Conservation (phyloP, 2,797 vertebrate genomes). For the Pelodytes ibericus region DNA sequence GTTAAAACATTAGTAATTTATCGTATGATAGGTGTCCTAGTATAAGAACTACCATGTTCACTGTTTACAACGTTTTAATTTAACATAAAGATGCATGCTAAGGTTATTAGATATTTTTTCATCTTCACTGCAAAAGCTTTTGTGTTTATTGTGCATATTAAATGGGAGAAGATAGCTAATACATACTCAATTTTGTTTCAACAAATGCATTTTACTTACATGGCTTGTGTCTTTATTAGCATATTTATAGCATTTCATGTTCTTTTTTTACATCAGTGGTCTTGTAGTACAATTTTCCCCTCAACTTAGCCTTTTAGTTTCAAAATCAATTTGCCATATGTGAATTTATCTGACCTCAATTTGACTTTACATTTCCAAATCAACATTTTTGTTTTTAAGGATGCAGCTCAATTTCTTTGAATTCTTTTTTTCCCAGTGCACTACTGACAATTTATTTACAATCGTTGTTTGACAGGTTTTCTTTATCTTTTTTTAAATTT, state of each 20-base stretch:
- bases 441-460: background rate
- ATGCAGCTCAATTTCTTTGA: background rate
- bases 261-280: background rate
- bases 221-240: background rate
- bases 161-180: too few species aligned
- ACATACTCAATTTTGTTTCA: background rate
- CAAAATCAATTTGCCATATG: background rate
- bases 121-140: too few species aligned
- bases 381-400: background rate
- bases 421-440: background rate
- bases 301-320: background rate
- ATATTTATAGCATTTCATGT: background rate
- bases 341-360: background rate
- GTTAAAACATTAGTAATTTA: too few species aligned
- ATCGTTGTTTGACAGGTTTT: background rate
- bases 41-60: too few species aligned
- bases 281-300: background rate
- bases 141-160: too few species aligned
- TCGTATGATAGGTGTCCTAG: too few species aligned
- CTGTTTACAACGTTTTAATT: too few species aligned
- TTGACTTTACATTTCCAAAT: background rate
- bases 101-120: too few species aligned
- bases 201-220: background rate
- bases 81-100: too few species aligned
- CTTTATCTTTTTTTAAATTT: background rate